Evolutionary conservation across 2,888 invertebrate genomes (phyloP), one percentile per base, ranked within the genome.

Genomic region (Tetragonisca angustula): DNA sequence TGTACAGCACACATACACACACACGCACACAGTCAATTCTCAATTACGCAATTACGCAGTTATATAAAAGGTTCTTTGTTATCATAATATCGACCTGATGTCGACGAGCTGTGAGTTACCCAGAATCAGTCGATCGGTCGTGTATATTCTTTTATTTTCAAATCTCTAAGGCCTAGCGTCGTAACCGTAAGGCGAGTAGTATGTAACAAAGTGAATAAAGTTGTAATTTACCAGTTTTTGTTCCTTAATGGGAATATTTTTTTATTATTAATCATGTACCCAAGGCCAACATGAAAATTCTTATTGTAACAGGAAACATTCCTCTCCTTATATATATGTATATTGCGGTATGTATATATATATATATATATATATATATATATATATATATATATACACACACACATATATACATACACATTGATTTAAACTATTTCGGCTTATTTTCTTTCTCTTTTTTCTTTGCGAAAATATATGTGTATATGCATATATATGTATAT

Each of bases 191-290:
- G 82, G 65, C 80, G 62, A 73, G 73, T 83, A 87, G 74, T 24
- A 70, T 87, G 83, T 79, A 84, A 65, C 5, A 76, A 87, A 81
- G 71, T 50, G 32, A 89, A 87, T 89, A 89, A 87, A 89, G 76
- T 84, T 83, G 67, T 81, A 88, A 86, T 76, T 81, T 81, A 64
- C 77, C 79, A 89, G 78, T 89, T 87, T 79, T 83, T 74, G 68
- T 86, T 87, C 84, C 74, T 85, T 69, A 82, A 6, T 15, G 15
- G 61, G 21, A 72, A 61, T 64, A 56, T 77, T 49, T 65, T 50
- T 70, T 67, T 43, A 72, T 67, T 43, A 72, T 65, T 69, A 36
- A 32, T 50, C 61, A 19, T 43, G 32, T 61, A 81, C 27, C 43
- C 54, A 27, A 56, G 15, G 56, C 50, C 50, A 49, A 9, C n/a